phyloP scores from a whole-genome alignment of 2,888 invertebrate species.

The Malacosoma neustria region DNA sequence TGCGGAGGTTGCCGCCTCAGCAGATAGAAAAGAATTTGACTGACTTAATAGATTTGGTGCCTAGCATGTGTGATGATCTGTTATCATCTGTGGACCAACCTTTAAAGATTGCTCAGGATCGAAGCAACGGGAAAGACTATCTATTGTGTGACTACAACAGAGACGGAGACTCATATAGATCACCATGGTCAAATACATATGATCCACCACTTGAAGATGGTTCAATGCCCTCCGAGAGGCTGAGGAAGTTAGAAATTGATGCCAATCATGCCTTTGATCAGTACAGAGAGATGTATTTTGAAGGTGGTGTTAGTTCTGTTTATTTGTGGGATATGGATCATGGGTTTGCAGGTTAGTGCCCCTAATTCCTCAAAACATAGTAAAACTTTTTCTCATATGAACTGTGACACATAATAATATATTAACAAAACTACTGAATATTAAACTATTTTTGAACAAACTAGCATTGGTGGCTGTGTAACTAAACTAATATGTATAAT shows the following conservation, averaged over 20 bases:
- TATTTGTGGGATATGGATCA: conserved; percentile 99
- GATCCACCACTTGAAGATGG: conserved; percentile 99
- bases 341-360: conserved; percentile 93
- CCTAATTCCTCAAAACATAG: too few relatives aligned
- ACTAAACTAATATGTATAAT: too few relatives aligned
- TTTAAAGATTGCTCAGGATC: conserved; percentile 96
- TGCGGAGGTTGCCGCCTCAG: conserved; percentile 99
- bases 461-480: too few relatives aligned
- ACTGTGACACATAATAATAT: too few relatives aligned
- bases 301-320: conserved; percentile 99
- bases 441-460: too few relatives aligned
- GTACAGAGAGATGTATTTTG: conserved; percentile 99
- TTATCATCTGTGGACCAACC: conserved; percentile 99
- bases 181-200: conserved; percentile 99
- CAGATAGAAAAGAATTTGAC: conserved; percentile 99
- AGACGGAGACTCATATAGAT: conserved; percentile 98
- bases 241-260: conserved; percentile 96
- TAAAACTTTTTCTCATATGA: too few relatives aligned
- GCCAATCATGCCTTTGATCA: conserved; percentile 99
- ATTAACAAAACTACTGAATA: too few relatives aligned
- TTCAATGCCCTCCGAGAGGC: conserved; percentile 96
- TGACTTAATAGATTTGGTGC: conserved; percentile 97
- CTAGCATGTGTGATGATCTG: conserved; percentile 96
- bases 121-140: conserved; percentile 96
- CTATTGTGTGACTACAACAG: conserved; percentile 99